phyloP scores from a whole-genome alignment of 2,113 vertebrate genomes.

The Proteles cristata region DNA sequence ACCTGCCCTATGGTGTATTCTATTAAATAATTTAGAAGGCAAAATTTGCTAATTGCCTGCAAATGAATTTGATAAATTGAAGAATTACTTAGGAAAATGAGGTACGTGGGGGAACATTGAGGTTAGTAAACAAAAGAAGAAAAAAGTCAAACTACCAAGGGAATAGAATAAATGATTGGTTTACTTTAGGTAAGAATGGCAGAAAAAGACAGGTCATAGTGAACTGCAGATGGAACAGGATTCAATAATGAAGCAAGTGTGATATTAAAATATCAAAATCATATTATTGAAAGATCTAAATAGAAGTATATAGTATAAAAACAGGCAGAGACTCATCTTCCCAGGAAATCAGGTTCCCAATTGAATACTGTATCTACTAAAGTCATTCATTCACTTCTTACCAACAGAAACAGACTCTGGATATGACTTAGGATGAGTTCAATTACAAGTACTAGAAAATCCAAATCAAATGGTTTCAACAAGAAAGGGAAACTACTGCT shows the following conservation, averaged over 20 bases:
- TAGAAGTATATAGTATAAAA: not conserved
- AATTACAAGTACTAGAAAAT: not conserved
- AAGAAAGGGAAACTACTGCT: not conserved
- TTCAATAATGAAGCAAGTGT: not conserved
- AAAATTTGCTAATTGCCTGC: not conserved
- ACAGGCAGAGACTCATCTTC: not conserved
- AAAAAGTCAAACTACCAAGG: not conserved
- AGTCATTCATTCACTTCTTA: constrained; percentile 42
- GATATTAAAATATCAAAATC: not conserved
- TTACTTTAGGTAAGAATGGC: not conserved
- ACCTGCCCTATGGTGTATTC: not conserved
- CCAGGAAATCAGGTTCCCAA: constrained; percentile 2
- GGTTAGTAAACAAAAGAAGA: not conserved
- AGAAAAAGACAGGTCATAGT: not conserved
- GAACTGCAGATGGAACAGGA: not conserved
- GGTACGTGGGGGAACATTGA: not conserved
- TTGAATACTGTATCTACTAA: not conserved
- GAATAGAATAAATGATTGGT: not conserved
- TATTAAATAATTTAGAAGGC: constrained; percentile 15
- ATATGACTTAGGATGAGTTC: constrained; percentile 28
- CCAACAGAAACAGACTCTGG: constrained; percentile 2
- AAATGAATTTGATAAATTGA: constrained; percentile 16
- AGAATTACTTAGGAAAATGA: constrained; percentile 20
- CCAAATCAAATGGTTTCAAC: constrained; percentile 36
- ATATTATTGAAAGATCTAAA: not conserved